Evolutionary conservation across 1,140 invertebrate species (phyloP).

Genomic region (Druon quercuslanigerum): DNA sequence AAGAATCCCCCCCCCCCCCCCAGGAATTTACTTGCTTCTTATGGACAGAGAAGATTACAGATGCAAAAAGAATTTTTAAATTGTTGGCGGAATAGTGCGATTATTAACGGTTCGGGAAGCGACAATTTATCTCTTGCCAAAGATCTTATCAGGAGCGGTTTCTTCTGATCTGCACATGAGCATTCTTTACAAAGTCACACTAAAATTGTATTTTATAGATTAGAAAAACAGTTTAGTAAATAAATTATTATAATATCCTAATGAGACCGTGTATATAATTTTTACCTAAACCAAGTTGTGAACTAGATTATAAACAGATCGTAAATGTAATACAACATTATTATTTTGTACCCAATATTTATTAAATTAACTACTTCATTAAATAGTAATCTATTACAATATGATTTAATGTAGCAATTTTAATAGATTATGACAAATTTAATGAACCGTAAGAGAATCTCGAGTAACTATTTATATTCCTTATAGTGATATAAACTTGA

Average conservation of each 20-base stretch:
- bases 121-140: background rate
- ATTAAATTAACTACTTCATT: no score
- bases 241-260: no score
- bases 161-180: no score
- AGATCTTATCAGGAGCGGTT: background rate
- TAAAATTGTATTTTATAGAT: no score
- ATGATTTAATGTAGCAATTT: no score
- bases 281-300: background rate
- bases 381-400: no score
- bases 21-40: background rate
- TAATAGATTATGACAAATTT: background rate
- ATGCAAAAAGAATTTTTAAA: background rate
- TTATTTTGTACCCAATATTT: no score
- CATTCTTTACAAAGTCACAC: no score
- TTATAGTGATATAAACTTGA: no score
- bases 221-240: no score
- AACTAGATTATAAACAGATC: background rate
- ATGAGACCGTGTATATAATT: no score
- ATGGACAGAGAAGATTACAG: background rate
- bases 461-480: no score
- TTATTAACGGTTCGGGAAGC: conserved; percentile 14
- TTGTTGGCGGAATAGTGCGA: background rate
- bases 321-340: background rate
- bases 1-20: background rate
- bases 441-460: background rate